Evolutionary conservation across 2,888 invertebrate genomes (phyloP), one percentile per base, ranked within the genome.

Genomic region (Brachypterus glaber): DNA sequence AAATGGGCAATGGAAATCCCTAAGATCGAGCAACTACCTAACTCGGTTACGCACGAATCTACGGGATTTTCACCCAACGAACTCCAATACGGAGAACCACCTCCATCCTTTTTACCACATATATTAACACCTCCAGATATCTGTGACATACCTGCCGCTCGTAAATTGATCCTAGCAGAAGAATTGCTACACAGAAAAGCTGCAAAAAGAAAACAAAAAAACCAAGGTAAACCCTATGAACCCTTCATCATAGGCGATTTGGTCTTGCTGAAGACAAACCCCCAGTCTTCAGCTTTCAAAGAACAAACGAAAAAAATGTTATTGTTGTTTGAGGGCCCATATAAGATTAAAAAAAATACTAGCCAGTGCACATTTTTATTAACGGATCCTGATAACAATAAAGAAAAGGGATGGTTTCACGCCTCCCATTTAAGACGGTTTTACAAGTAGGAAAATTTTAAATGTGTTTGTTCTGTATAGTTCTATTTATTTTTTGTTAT

Each of bases 1-100:
- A 21, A 21, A 21, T 21, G 21, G 21, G 21, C 21, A 7, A 5
- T 21, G 9, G 11, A 7, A 15, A 16, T 32, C 4, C 16, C 32
- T 9, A 4, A 15, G 9, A 13, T 32, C n/a, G 16, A 9, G 7
- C 7, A 32, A 5, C n/a, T 32, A 13, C 16, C 15, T 9, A 32
- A 32, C 17, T 9, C 32, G 4, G 32, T 32, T 11, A 15, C 15
- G 7, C 32, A 32, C 8, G 32, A 32, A 32, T 32, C 32, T 16
- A 32, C 32, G 7, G 32, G 32, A 4, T 32, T 32, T 32, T 9
- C 32, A 9, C 32, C 33, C 13, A 24, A 21, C 4, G 21, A 33
- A 12, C 17, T 33, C 4, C 21, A 33, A 24, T 17, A 11, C 9
- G 33, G 33, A 21, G n/a, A 4, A 9, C 17, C 18, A 4, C 9